Percentiles rank a stretch among this genome's conserved stretches.
Conservation (phyloP, 2,113 vertebrate genomes). For the Coregonus clupeaformis region DNA sequence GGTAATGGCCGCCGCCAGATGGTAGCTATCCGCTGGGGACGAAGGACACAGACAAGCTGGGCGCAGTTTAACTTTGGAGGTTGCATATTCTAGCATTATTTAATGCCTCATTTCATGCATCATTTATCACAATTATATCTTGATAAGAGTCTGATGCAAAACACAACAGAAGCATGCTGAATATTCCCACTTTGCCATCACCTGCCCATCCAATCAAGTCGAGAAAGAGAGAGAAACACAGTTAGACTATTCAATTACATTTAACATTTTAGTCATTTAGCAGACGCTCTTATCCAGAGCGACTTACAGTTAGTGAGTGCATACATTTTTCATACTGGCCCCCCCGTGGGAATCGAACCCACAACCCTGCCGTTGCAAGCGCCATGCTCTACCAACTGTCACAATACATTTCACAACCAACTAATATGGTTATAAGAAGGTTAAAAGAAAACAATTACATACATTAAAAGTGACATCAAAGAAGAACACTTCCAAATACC, state of each 20-base stretch:
- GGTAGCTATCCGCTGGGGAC: slow-evolving; percentile 75
- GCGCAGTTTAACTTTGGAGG: slow-evolving; percentile 74
- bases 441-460: too few relatives aligned
- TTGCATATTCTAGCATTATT: slow-evolving; percentile 78
- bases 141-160: slow-evolving; percentile 77
- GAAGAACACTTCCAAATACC: too few relatives aligned
- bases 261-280: too few relatives aligned
- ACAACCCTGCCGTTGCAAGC: too few relatives aligned
- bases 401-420: neutral
- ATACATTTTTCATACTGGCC: too few relatives aligned
- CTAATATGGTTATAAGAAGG: too few relatives aligned
- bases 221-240: neutral
- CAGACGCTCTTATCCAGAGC: too few relatives aligned
- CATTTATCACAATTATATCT: slow-evolving; percentile 83
- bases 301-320: too few relatives aligned
- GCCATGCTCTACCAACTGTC: too few relatives aligned
- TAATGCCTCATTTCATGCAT: slow-evolving; percentile 81
- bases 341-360: too few relatives aligned
- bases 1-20: slow-evolving; percentile 74
- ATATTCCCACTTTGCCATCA: slow-evolving; percentile 75
- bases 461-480: too few relatives aligned
- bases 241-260: too few relatives aligned
- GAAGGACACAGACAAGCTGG: slow-evolving; percentile 71
- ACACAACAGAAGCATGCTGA: slow-evolving; percentile 71
- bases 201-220: slow-evolving; percentile 61